A percentile compares a stretch with the other conserved stretches of the same genome.
These are phyloP conservation scores for Peromyscus californicus DNA, from an alignment of 2,113 vertebrate genomes.

Conservation along the genomic window DNA sequence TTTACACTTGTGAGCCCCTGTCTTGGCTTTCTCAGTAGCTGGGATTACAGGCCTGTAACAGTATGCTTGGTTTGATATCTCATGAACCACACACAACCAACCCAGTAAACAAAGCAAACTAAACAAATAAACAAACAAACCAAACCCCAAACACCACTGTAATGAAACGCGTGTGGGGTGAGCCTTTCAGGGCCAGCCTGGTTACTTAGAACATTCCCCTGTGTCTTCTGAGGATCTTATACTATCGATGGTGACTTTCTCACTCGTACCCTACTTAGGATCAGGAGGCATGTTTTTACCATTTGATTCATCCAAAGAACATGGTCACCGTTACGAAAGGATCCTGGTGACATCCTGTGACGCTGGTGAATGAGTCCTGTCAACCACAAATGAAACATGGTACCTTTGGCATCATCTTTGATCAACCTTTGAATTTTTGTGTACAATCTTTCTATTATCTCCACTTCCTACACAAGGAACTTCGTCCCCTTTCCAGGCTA, in stretches of 20 bases:
- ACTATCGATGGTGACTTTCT: background rate
- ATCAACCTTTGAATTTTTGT: background rate
- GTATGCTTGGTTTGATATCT: background rate
- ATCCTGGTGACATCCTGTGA: background rate
- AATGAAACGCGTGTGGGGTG: background rate
- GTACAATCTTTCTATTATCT: constrained; percentile 48
- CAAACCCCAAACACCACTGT: background rate
- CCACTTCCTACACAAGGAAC: constrained; percentile 58
- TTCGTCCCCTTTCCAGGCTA: constrained; percentile 53
- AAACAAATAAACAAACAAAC: background rate
- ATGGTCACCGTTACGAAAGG: background rate
- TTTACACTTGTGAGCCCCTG: background rate
- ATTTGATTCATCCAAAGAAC: background rate
- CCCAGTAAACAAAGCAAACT: background rate
- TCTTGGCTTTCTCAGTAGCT: background rate
- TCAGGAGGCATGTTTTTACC: background rate
- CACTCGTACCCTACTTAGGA: background rate
- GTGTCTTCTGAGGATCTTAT: background rate
- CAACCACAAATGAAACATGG: background rate
- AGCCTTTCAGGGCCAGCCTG: background rate
- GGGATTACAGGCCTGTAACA: background rate
- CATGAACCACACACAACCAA: background rate
- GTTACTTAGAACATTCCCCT: background rate
- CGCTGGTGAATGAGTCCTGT: background rate
- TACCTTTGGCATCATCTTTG: background rate